These are phyloP conservation scores for Zophobas atratus DNA, from an alignment of 1,140 invertebrate species.

Conservation along the genomic window DNA sequence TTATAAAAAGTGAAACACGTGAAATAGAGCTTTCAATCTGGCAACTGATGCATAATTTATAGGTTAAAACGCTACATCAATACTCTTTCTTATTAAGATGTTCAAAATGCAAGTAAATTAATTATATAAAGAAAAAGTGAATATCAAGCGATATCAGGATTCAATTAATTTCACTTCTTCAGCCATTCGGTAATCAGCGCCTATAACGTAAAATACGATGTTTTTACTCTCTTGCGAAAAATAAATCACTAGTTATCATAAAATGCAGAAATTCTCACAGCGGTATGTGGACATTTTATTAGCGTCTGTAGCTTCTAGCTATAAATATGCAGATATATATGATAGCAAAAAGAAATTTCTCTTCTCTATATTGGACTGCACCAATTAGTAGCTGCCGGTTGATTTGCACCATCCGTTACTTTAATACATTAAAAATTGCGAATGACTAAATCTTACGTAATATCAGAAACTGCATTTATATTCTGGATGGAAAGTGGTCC, in stretches of 20 bases:
- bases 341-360: conserved; percentile 29
- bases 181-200: too few species aligned
- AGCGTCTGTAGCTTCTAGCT: neutral
- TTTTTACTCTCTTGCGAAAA: too few species aligned
- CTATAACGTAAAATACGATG: too few species aligned
- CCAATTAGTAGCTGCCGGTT: neutral
- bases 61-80: conserved; percentile 1
- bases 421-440: conserved; percentile 22
- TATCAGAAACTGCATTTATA: conserved; percentile 7
- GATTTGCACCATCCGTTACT: conserved; percentile 18
- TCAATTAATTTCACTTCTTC: too few species aligned
- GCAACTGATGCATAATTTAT: neutral
- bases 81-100: conserved; percentile 1
- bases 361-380: conserved; percentile 8
- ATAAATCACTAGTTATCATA: neutral
- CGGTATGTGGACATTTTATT: neutral
- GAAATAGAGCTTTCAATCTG: neutral
- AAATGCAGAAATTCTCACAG: neutral
- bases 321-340: conserved; percentile 23
- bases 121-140: conserved; percentile 6
- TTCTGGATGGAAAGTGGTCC: conserved; percentile 12
- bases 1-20: neutral
- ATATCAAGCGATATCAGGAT: neutral
- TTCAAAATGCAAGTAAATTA: neutral
- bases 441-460: conserved; percentile 28